Evolutionary conservation across 1,140 invertebrate genomes (phyloP).

Genomic region (Bombus picipes): DNA sequence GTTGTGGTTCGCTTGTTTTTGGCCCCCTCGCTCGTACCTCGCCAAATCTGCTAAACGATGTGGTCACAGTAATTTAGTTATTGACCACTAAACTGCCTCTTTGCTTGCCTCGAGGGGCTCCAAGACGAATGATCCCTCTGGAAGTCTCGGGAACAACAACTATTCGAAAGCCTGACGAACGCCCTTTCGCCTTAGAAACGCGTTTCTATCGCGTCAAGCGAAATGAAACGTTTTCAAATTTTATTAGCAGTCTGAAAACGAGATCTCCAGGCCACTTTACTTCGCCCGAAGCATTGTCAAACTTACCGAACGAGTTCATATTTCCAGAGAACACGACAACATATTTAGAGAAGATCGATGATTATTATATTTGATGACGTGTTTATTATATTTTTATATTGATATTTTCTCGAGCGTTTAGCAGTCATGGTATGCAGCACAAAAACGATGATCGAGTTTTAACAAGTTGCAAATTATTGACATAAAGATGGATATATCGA

Average conservation of each 20-base stretch:
- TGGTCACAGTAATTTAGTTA: slow-evolving; percentile 45
- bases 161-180: not conserved
- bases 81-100: slow-evolving; percentile 24
- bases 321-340: not conserved
- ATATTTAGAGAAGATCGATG: not conserved
- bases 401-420: too few relatives aligned
- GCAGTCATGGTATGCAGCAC: too few relatives aligned
- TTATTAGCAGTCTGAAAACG: too few relatives aligned
- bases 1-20: slow-evolving; percentile 9
- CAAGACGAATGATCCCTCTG: not conserved
- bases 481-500: too few relatives aligned
- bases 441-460: too few relatives aligned
- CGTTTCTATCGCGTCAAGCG: not conserved
- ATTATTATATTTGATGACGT: too few relatives aligned
- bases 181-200: not conserved
- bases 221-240: not conserved
- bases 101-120: slow-evolving; percentile 5
- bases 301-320: too few relatives aligned
- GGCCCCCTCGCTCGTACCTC: slow-evolving; percentile 11
- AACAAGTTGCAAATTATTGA: too few relatives aligned
- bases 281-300: not conserved
- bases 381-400: too few relatives aligned
- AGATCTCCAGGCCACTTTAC: too few relatives aligned
- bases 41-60: slow-evolving; percentile 40
- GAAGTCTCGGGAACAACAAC: not conserved